Conservation (phyloP, 2,797 vertebrate species). For the Gorsachius magnificus region DNA sequence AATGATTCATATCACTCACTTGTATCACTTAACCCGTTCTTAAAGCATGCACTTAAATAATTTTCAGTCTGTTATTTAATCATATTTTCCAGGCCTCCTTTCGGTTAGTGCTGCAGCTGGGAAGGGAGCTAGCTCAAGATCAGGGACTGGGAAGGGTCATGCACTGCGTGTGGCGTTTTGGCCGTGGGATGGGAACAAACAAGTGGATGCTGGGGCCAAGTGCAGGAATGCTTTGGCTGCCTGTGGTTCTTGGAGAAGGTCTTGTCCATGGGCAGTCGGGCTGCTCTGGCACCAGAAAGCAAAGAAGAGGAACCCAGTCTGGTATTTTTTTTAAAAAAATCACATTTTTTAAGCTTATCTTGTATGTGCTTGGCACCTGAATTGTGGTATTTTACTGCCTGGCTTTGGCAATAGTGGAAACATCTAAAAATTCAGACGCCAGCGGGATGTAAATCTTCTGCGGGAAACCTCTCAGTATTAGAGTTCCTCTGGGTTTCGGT, state of each 20-base stretch:
- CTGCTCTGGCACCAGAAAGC: background rate
- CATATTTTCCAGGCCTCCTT: background rate
- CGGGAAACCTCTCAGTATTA: background rate
- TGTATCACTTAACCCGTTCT: background rate
- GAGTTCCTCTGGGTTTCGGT: background rate
- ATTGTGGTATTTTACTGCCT: background rate
- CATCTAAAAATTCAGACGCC: background rate
- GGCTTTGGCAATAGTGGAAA: background rate
- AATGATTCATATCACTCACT: slow-evolving; percentile 3
- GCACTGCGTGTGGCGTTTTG: accelerated
- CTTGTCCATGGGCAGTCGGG: background rate
- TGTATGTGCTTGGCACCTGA: background rate
- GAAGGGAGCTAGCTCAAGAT: background rate
- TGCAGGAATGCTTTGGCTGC: background rate
- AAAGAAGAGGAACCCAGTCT: background rate
- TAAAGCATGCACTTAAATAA: background rate
- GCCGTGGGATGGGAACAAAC: background rate
- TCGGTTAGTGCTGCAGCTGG: background rate
- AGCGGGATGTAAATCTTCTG: background rate
- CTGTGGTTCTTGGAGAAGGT: background rate
- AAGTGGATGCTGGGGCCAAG: background rate
- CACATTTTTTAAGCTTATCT: background rate
- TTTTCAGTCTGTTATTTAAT: background rate
- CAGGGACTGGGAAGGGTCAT: background rate
- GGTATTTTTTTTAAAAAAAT: background rate